These are phyloP conservation scores for Belonocnema kinseyi DNA, from an alignment of 1,140 invertebrate species.

Conservation along the genomic window DNA sequence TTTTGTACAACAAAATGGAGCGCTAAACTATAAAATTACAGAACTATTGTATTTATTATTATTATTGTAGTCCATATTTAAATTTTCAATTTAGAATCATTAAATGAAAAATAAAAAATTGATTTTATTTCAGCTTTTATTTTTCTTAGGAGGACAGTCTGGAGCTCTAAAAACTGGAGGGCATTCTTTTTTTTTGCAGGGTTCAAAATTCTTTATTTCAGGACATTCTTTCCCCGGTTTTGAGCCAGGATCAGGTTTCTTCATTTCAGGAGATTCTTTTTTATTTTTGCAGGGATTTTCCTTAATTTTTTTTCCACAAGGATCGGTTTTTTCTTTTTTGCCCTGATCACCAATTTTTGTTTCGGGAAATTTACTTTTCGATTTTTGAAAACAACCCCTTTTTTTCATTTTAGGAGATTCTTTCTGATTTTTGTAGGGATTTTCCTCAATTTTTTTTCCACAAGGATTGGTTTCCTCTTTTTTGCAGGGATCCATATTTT, in stretches of 20 bases:
- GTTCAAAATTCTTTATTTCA: too few species aligned
- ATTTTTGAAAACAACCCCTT: not conserved
- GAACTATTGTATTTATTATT: too few species aligned
- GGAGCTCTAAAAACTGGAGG: slow-evolving; percentile 43
- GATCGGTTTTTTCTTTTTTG: slow-evolving; percentile 7
- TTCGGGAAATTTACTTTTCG: not conserved
- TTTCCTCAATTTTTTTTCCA: slow-evolving; percentile 5
- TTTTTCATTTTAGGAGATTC: not conserved
- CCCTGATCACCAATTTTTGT: slow-evolving; percentile 21
- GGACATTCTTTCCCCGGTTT: not conserved
- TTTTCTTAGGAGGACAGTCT: slow-evolving; percentile 25
- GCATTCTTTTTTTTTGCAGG: slow-evolving; percentile 39
- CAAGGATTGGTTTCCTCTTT: slow-evolving; percentile 25
- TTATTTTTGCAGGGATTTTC: slow-evolving; percentile 30
- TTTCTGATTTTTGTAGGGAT: slow-evolving; percentile 36
- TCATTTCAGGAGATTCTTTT: not conserved
- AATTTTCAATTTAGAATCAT: not conserved
- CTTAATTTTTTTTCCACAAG: not conserved
- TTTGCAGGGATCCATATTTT: slow-evolving; percentile 35
- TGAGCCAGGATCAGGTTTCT: slow-evolving; percentile 23
- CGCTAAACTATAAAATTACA: too few species aligned
- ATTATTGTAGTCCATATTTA: too few species aligned
- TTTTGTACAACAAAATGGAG: too few species aligned
- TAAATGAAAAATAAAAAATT: not conserved
- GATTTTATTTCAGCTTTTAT: too few species aligned